phyloP scores from a whole-genome alignment of 2,888 invertebrate species.

The Dascillus cervinus region DNA sequence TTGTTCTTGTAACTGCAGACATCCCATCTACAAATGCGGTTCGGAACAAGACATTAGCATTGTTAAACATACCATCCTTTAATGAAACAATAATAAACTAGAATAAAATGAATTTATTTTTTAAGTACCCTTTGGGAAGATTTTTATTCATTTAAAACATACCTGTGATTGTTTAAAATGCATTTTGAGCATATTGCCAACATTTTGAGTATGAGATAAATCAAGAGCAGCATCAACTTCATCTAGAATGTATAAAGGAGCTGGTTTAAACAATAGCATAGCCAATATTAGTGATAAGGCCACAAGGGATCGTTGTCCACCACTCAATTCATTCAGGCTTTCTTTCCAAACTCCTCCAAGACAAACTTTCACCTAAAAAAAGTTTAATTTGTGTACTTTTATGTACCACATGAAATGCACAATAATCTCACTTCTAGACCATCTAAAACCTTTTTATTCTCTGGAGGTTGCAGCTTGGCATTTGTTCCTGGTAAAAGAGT shows the following conservation, averaged over 20 bases:
- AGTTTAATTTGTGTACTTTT: too few relatives aligned
- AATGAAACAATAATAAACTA: conserved; percentile 97
- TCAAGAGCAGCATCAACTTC: conserved; percentile 98
- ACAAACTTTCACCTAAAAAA: conserved; percentile 64
- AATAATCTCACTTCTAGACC: conserved; percentile 89
- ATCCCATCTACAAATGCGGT: conserved; percentile 94
- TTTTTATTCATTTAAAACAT: too few relatives aligned
- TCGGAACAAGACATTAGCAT: conserved; percentile 93
- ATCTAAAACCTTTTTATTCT: conserved; percentile 64
- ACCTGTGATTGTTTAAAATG: conserved; percentile 86
- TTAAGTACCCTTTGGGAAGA: too few relatives aligned
- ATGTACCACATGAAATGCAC: too few relatives aligned
- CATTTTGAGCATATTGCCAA: conserved; percentile 88
- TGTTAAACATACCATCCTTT: conserved; percentile 99
- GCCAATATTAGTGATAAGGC: conserved; percentile 93
- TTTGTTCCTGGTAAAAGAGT: conserved; percentile 84
- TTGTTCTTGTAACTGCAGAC: conserved; percentile 72
- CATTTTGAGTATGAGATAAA: conserved; percentile 96
- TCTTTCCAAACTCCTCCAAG: conserved; percentile 95
- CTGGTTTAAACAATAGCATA: conserved; percentile 93
- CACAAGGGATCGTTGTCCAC: conserved; percentile 92
- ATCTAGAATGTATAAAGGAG: conserved; percentile 97
- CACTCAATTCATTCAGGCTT: conserved; percentile 88
- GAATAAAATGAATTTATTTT: too few relatives aligned
- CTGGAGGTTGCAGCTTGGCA: conserved; percentile 71